A percentile compares a stretch with the other conserved stretches of the same genome.
Evolutionary conservation across 2,797 vertebrate species (phyloP).

Genomic region (Onychomys arenicola): DNA sequence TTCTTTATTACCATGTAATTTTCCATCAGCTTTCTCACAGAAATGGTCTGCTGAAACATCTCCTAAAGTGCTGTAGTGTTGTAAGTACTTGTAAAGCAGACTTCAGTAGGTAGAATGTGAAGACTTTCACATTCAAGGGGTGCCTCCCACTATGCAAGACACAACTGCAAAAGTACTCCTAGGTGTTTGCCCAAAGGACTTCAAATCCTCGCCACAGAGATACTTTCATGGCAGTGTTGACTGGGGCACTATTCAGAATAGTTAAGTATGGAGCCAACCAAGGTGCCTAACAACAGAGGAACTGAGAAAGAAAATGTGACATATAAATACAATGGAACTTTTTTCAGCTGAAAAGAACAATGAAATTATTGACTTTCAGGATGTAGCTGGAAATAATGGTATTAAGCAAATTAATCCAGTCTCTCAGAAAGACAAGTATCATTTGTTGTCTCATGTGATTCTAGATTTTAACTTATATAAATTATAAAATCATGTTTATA

Average conservation of each 20-base stretch:
- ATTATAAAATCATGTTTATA: background rate
- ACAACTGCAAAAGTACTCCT: background rate
- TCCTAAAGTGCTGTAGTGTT: background rate
- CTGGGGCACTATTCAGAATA: background rate
- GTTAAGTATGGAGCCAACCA: background rate
- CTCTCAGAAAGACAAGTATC: background rate
- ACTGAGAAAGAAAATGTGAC: background rate
- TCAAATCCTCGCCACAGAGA: background rate
- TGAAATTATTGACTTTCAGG: background rate
- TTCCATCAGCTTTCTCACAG: constrained; percentile 61
- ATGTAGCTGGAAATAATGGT: background rate
- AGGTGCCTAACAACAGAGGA: background rate
- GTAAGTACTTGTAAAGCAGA: constrained; percentile 65
- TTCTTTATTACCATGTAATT: constrained; percentile 42
- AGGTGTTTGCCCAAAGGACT: background rate
- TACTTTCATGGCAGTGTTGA: background rate
- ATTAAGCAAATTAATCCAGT: background rate
- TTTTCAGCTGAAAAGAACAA: background rate
- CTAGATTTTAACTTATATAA: background rate
- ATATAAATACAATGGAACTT: background rate
- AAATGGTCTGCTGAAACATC: constrained; percentile 45
- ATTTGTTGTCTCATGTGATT: background rate
- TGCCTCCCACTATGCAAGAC: constrained; percentile 50
- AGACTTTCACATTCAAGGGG: constrained; percentile 44
- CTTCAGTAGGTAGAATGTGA: background rate